Conservation (phyloP, 2,888 invertebrate species). For the Apamea epomidion region DNA sequence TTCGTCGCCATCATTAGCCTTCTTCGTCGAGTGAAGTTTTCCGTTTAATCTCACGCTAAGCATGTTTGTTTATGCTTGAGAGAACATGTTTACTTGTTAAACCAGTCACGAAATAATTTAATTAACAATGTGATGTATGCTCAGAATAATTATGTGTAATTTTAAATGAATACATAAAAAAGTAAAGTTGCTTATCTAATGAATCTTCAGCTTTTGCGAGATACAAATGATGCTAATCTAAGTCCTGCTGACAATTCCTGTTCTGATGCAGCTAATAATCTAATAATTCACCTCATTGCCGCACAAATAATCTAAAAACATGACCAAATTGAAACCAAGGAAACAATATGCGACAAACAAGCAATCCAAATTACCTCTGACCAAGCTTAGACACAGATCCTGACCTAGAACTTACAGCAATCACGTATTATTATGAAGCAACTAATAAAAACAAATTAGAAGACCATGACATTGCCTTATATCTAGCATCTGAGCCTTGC, state of each 20-base stretch:
- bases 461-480: slow-evolving; percentile 69
- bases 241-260: slow-evolving; percentile 18
- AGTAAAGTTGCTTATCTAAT: slow-evolving; percentile 12
- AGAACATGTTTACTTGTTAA: slow-evolving; percentile 44
- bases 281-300: slow-evolving; percentile 31
- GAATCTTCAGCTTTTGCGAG: not conserved
- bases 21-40: slow-evolving; percentile 31
- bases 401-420: slow-evolving; percentile 50
- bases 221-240: slow-evolving; percentile 18
- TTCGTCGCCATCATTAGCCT: slow-evolving; percentile 26
- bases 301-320: slow-evolving; percentile 11
- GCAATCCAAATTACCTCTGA: slow-evolving; percentile 41
- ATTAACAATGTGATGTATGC: slow-evolving; percentile 30
- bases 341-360: slow-evolving; percentile 33
- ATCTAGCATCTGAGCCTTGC: slow-evolving; percentile 65
- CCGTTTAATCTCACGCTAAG: slow-evolving; percentile 33
- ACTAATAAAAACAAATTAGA: slow-evolving; percentile 58
- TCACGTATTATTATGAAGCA: slow-evolving; percentile 38
- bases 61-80: slow-evolving; percentile 38
- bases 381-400: slow-evolving; percentile 20
- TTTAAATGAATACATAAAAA: slow-evolving; percentile 24
- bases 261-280: slow-evolving; percentile 1
- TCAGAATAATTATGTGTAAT: slow-evolving; percentile 31
- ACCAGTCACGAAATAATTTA: slow-evolving; percentile 54
- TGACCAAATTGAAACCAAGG: slow-evolving; percentile 40